Percentiles rank a stretch among this genome's conserved stretches.
These are phyloP conservation scores for Manis crassicaudata DNA, from an alignment of 2,797 vertebrate species.

Conservation along the genomic window DNA sequence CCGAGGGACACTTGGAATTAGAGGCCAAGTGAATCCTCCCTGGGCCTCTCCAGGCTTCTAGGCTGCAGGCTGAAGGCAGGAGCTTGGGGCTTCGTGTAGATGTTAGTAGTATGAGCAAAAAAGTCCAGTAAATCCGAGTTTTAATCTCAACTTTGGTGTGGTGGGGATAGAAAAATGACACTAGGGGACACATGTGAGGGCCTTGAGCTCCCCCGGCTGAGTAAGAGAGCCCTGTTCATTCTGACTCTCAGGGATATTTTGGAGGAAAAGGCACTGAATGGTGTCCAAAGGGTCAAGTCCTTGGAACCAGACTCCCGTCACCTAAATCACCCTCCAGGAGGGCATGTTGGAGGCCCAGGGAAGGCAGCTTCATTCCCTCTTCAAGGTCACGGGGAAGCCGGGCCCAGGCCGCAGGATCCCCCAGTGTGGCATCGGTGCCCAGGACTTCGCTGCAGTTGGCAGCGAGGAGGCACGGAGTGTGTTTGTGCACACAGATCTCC, in stretches of 20 bases:
- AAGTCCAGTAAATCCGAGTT: conserved; percentile 23
- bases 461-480: neutral
- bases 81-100: neutral
- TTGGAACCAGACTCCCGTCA: neutral
- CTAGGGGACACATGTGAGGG: neutral
- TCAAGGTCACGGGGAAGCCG: neutral
- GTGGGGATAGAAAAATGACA: neutral
- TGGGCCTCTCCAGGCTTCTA: neutral
- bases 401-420: neutral
- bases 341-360: neutral
- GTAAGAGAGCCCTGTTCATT: neutral
- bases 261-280: neutral
- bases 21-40: neutral
- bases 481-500: neutral
- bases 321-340: neutral
- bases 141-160: neutral
- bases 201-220: neutral
- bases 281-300: neutral
- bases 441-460: neutral
- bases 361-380: neutral
- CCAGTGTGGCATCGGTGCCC: neutral
- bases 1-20: neutral
- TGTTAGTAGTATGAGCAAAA: neutral
- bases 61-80: neutral
- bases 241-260: neutral